Evolutionary conservation across 2,113 vertebrate species (phyloP), one percentile per base, ranked within the genome.

Genomic region (Coregonus clupeaformis): DNA sequence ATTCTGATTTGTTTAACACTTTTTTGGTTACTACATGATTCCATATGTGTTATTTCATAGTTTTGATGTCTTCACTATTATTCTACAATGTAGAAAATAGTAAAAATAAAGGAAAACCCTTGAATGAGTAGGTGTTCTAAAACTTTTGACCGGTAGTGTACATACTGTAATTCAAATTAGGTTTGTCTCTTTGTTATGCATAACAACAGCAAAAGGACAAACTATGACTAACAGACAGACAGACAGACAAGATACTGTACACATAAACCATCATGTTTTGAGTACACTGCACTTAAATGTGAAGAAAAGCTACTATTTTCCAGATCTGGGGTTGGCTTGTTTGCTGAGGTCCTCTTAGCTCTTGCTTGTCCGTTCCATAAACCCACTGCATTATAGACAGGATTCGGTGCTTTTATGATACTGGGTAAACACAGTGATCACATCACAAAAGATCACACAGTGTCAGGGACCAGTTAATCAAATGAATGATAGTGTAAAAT

Each of bases 131-230:
- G n/a, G n/a, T n/a, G n/a, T n/a, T n/a, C n/a, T n/a, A n/a, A n/a
- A n/a, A n/a, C n/a, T n/a, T n/a, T n/a, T n/a, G n/a, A n/a, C n/a
- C n/a, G n/a, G n/a, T n/a, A n/a, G n/a, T n/a, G n/a, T 89, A 79
- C 84, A 87, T 86, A 87, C 12, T 42, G 70, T 70, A 89, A 73
- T 78, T 80, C 70, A 81, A 14, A 27, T 27, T 81, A 82, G 75
- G 84, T 79, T 63, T 81, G 72, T 87, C 30, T 92, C 91, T n/a
- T n/a, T 93, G 92, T 89, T 92, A 94, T 94, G 93, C 93, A 93
- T 85, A 84, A 80, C 85, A 86, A 83, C 78, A 49, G n/a, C 57
- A 60, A 7, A 60, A 60, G 24, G 57, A 60, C 57, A 24, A 16
- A 24, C n/a, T 22, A 52, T 1, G n/a, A 22, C 57, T 60, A 30